Evolutionary conservation across 1,140 invertebrate genomes (phyloP).

Genomic region (Scaptomyza pallida): DNA sequence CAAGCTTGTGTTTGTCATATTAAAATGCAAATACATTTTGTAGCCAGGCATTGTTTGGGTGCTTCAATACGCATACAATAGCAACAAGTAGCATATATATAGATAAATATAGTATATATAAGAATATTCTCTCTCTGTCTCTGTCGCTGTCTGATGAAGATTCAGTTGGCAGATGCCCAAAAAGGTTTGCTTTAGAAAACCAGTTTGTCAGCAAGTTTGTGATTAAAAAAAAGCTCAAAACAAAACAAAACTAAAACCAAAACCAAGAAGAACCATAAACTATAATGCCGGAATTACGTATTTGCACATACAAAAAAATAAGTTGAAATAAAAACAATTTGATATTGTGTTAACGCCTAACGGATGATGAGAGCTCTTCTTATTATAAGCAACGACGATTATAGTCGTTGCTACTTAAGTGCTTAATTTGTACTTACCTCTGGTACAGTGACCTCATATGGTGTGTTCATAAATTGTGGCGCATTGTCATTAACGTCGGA

Average conservation of each 20-base stretch:
- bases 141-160: too few species aligned
- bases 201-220: not conserved
- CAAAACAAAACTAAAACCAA: not conserved
- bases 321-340: not conserved
- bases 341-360: not conserved
- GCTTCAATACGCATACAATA: not conserved
- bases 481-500: conserved; percentile 96
- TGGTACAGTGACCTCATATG: conserved; percentile 93
- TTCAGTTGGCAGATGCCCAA: conserved; percentile 1
- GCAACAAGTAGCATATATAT: not conserved
- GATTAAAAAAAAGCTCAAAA: conserved; percentile 1
- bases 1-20: conserved; percentile 1
- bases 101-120: not conserved
- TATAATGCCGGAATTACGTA: not conserved
- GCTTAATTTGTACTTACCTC: conserved; percentile 87
- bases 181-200: not conserved
- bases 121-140: not conserved
- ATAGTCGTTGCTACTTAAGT: not conserved
- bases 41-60: not conserved
- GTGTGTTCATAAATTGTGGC: conserved; percentile 91
- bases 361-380: not conserved
- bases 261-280: not conserved
- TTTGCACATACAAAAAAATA: not conserved
- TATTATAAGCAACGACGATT: conserved; percentile 1
- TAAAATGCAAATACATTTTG: conserved; percentile 2